phyloP scores from a whole-genome alignment of 2,888 invertebrate genomes.

The Dryadula phaetusa region DNA sequence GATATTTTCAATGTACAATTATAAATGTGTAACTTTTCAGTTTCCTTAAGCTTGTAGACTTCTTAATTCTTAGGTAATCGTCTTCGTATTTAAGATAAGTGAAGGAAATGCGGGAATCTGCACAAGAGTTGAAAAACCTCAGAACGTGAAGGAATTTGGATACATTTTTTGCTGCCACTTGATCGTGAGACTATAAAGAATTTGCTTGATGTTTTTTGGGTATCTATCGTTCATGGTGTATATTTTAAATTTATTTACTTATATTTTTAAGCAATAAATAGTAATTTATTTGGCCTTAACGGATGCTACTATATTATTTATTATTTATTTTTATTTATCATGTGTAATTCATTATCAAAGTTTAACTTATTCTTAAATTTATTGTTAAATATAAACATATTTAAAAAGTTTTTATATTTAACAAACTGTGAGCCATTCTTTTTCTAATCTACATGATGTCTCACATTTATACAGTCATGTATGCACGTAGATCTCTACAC shows the following conservation, averaged over 20 bases:
- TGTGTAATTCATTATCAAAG: too few relatives aligned
- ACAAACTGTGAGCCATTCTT: too few relatives aligned
- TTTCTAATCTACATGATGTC: too few relatives aligned
- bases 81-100: background rate
- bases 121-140: conserved; percentile 64
- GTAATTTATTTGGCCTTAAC: background rate
- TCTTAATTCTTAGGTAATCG: conserved; percentile 6
- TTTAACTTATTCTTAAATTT: too few relatives aligned
- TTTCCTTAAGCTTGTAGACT: background rate
- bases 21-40: background rate
- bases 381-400: too few relatives aligned
- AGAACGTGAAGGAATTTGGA: conserved; percentile 66
- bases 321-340: background rate
- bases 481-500: too few relatives aligned
- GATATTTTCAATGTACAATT: background rate
- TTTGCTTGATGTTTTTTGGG: conserved; percentile 31
- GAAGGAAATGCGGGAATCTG: conserved; percentile 34
- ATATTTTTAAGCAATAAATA: background rate
- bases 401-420: too few relatives aligned
- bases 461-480: too few relatives aligned
- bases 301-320: too few relatives aligned
- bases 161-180: conserved; percentile 53
- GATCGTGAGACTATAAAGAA: conserved; percentile 49
- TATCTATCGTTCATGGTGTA: background rate
- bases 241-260: background rate